Percentiles rank a stretch among this genome's conserved stretches.
These are phyloP conservation scores for Altica lythri DNA, from an alignment of 2,888 invertebrate genomes.

Conservation along the genomic window DNA sequence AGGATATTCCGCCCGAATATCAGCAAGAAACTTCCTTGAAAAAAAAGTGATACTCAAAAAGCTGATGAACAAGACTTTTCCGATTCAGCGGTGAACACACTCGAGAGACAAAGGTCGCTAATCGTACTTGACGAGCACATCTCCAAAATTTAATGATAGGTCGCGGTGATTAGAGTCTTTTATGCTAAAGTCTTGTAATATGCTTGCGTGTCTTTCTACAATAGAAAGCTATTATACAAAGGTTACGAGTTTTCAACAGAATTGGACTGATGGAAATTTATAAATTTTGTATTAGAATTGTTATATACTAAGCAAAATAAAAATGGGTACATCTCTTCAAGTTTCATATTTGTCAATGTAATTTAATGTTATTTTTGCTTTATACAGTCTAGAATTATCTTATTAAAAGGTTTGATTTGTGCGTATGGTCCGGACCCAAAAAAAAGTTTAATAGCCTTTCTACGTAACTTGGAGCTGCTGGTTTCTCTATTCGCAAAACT, in stretches of 20 bases:
- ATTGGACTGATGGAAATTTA: no score
- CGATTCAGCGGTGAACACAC: conserved; percentile 21
- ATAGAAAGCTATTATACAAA: conserved; percentile 50
- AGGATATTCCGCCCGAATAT: conserved; percentile 8
- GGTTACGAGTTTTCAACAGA: conserved; percentile 38
- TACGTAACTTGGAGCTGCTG: no score
- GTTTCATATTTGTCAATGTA: no score
- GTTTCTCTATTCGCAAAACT: no score
- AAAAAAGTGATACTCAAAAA: conserved; percentile 27
- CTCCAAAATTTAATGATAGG: conserved; percentile 33
- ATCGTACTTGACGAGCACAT: conserved; percentile 27
- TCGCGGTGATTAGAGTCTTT: conserved; percentile 31
- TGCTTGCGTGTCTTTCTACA: conserved; percentile 50
- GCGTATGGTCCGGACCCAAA: no score
- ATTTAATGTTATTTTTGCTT: no score
- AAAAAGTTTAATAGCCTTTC: no score
- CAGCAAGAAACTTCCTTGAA: conserved; percentile 8
- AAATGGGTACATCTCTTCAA: no score
- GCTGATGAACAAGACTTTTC: conserved; percentile 26
- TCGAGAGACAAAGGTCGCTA: conserved; percentile 35
- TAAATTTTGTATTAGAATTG: no score
- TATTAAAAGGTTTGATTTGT: no score
- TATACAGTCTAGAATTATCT: no score
- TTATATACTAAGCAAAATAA: no score
- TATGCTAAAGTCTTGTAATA: conserved; percentile 33